These are phyloP conservation scores for Anoplopoma fimbria DNA, from an alignment of 2,113 vertebrate species.

Conservation along the genomic window DNA sequence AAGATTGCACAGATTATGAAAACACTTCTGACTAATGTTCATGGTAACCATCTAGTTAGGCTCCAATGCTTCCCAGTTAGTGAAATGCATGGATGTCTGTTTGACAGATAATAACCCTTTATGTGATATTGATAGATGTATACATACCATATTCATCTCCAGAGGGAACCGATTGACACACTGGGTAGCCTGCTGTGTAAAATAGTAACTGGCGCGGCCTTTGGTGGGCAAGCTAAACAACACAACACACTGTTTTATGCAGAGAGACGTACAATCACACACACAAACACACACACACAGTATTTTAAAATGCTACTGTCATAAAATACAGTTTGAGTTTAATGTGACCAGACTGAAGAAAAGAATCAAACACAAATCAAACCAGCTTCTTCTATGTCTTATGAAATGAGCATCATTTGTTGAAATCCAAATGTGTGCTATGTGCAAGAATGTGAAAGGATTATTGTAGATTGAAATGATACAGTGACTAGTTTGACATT, in stretches of 20 bases:
- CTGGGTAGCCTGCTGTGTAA: constrained; percentile 24
- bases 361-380: background rate
- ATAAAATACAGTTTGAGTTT: background rate
- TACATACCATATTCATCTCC: background rate
- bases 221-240: background rate
- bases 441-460: background rate
- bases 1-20: background rate
- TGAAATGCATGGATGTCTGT: background rate
- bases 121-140: background rate
- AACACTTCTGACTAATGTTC: background rate
- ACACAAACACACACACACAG: background rate
- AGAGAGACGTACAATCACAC: background rate
- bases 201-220: background rate
- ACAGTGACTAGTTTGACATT: background rate
- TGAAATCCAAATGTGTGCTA: background rate
- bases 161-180: background rate
- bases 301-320: background rate
- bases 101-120: background rate
- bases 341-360: background rate
- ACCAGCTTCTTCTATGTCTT: background rate
- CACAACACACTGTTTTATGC: background rate
- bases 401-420: background rate
- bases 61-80: background rate
- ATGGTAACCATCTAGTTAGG: background rate
- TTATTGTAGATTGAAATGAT: background rate